Base-by-base conservation (phyloP, 1,140 invertebrate species). In the Metopolophium dirhodum region DNA sequence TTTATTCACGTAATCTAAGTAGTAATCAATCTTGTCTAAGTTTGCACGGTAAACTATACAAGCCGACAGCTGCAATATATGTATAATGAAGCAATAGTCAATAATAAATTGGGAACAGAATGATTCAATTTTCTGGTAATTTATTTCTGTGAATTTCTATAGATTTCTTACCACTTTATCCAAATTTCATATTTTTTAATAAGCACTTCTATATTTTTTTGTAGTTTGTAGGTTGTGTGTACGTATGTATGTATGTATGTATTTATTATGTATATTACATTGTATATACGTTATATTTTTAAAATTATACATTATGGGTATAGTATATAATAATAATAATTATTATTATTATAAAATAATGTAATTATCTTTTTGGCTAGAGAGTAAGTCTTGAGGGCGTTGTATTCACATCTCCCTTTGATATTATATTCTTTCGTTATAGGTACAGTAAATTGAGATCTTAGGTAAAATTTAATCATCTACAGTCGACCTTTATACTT, bases 391-490 rank as follows among this genome's bases (percentile, higher is more conserved):
- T 77, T n/a, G 4, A 35, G 61, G n/a, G 61, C 30, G n/a, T 77
- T 77, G 23, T 77, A 77, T n/a, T n/a, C 14, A 18, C 6, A 77
- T n/a, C 61, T 35, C 14, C 7, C 61, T 77, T 77, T 77, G 30
- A 77, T n/a, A n/a, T 77, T n/a, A 77, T n/a, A 77, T n/a, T 77
- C 61, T 77, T 68, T 77, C n/a, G 61, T n/a, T 68, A n/a, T n/a
- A 68, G 11, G 11, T 77, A 77, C 30, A 4, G 30, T n/a, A n/a
- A 77, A 77, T n/a, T 77, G 61, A 77, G 30, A 77, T 77, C 30
- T n/a, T 77, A 77, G 61, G 30, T 77, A 77, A n/a, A 77, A 77
- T 77, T 77, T 77, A 77, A 77, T 77, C 14, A 77, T n/a, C 61
- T 18, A 0, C 61, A 77, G 30, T n/a, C 30, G 14, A 77, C 61